A percentile compares a stretch with the other conserved stretches of the same genome.
Conservation (phyloP, 2,888 invertebrate genomes). For the Drosophila niveifrons region DNA sequence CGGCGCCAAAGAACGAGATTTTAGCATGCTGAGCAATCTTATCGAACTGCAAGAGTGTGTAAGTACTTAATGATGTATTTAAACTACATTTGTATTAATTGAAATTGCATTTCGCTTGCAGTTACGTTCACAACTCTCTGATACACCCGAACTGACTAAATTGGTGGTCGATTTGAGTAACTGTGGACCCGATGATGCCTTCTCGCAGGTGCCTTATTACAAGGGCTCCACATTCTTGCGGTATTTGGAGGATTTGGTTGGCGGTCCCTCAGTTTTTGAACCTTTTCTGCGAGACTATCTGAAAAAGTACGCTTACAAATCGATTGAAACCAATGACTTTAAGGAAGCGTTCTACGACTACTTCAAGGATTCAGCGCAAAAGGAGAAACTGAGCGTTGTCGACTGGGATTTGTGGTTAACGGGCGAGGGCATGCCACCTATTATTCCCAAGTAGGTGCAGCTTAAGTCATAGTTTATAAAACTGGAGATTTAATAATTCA, state of each 20-base stretch:
- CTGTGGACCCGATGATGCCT: conserved; percentile 96
- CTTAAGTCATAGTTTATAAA: background rate
- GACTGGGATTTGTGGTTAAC: conserved; percentile 95
- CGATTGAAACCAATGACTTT: conserved; percentile 93
- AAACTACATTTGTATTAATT: conserved; percentile 27
- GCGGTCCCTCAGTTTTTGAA: conserved; percentile 93
- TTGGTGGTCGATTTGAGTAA: conserved; percentile 92
- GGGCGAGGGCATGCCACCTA: conserved; percentile 94
- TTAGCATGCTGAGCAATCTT: conserved; percentile 91
- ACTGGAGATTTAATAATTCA: background rate
- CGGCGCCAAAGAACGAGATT: conserved; percentile 90
- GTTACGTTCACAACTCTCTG: conserved; percentile 87
- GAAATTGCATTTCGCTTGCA: conserved; percentile 62
- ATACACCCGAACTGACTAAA: conserved; percentile 90
- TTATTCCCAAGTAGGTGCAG: conserved; percentile 90
- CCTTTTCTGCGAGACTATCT: conserved; percentile 94
- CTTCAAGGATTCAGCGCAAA: conserved; percentile 87
- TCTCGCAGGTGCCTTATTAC: conserved; percentile 95
- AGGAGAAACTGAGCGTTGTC: conserved; percentile 87
- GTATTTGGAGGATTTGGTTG: conserved; percentile 93
- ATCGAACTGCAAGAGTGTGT: conserved; percentile 92
- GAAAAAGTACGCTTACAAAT: conserved; percentile 91
- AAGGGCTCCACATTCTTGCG: conserved; percentile 96
- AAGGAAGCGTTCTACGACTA: conserved; percentile 90
- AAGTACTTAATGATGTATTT: conserved; percentile 76